Evolutionary conservation across 2,113 vertebrate species (phyloP).

Genomic region (Festucalex cinctus): DNA sequence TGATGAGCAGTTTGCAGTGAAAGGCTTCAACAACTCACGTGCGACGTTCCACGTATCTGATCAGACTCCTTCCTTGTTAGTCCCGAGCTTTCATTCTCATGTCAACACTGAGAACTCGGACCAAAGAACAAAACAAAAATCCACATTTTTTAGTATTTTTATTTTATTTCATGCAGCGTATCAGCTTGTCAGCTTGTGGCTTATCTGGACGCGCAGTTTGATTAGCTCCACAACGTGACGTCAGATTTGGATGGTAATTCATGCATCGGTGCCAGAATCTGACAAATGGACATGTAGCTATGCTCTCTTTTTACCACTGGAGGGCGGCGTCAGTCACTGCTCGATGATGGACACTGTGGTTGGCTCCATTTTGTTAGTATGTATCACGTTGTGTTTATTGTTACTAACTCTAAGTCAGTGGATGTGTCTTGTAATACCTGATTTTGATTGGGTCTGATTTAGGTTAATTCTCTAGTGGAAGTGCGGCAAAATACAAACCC

Average conservation of each 20-base stretch:
- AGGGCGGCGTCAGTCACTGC: slow-evolving; percentile 31
- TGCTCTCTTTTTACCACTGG: slow-evolving; percentile 27
- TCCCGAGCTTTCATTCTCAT: neutral
- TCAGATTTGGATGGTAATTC: neutral
- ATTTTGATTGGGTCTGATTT: too few species aligned
- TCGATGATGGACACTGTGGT: neutral
- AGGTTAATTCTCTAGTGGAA: too few species aligned
- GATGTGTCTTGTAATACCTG: too few species aligned
- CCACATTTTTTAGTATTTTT: neutral
- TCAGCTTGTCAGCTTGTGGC: neutral
- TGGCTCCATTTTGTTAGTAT: too few species aligned
- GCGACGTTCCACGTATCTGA: neutral
- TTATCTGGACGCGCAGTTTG: neutral
- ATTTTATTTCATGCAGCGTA: neutral
- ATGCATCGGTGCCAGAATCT: neutral
- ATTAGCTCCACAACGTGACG: neutral
- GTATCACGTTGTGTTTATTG: too few species aligned
- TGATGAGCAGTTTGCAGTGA: neutral
- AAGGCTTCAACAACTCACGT: neutral
- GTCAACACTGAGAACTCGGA: neutral
- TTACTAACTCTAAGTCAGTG: too few species aligned
- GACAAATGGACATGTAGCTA: neutral
- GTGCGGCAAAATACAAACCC: too few species aligned
- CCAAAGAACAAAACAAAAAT: too few species aligned
- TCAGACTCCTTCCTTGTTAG: neutral